Evolutionary conservation across 1,140 invertebrate species (phyloP), one percentile per base, ranked within the genome.

Genomic region (Lordiphosa mommai): DNA sequence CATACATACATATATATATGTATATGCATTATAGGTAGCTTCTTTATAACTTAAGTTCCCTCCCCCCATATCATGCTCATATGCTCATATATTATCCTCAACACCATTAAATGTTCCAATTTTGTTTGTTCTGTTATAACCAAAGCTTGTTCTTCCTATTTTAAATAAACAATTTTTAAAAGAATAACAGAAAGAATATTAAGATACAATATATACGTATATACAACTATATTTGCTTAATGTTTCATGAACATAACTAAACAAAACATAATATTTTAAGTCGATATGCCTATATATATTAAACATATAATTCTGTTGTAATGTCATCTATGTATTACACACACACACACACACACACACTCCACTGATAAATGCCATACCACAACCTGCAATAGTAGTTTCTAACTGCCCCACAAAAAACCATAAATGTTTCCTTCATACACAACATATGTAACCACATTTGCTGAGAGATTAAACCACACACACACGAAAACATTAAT

Each of bases 91-190:
- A 16, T 52, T 36, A 57, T 23, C 37, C 7, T 40, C 41, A 5
- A 16, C 27, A 29, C 33, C 12, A 40, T 23, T 29, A 29, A 41
- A 29, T 34, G n/a, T 47, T 13, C 14, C 30, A 57, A 51, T 46
- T 36, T 57, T 57, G 64, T 50, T 53, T 63, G 55, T 59, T 68
- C 50, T 60, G 56, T 74, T 63, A 63, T 72, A 85, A 85, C 77
- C 77, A 84, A 84, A 84, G 77, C 77, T 84, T 84, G 72, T 77
- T 77, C 68, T 84, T 84, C 79, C 77, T 84, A 85, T 79, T 86
- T 71, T 73, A 34, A 30, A 47, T 34, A 71, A 32, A 49, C 58
- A 73, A 85, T 56, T 61, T 44, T 20, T 70, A 69, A 66, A 36
- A 36, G 23, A 34, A 61, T 72, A 65, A 47, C 27, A 32, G 67